Percentiles rank a stretch among this genome's conserved stretches.
These are phyloP conservation scores for Xerus rutilus DNA, from an alignment of 2,797 vertebrate species.

Conservation along the genomic window DNA sequence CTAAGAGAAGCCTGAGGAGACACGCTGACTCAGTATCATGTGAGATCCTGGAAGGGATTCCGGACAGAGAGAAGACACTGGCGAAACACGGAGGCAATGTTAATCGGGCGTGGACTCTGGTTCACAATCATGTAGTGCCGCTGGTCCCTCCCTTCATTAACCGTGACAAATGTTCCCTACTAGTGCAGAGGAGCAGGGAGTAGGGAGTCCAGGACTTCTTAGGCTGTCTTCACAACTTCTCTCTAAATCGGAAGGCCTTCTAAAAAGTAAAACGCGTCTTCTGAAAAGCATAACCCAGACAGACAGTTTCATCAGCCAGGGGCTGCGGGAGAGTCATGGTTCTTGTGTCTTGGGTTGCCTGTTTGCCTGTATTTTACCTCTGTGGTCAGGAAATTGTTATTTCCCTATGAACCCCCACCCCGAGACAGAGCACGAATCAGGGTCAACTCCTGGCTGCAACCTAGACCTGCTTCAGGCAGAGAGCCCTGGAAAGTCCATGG, in stretches of 20 bases:
- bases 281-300: not conserved
- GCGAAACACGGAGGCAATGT: no score
- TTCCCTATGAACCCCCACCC: not conserved
- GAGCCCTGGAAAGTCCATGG: rapidly evolving
- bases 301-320: not conserved
- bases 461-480: not conserved
- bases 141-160: not conserved
- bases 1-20: not conserved
- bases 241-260: not conserved
- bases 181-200: not conserved
- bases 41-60: not conserved
- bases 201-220: not conserved
- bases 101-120: not conserved
- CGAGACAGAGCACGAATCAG: not conserved
- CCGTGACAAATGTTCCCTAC: rapidly evolving
- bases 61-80: not conserved
- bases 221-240: not conserved
- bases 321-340: no score
- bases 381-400: not conserved
- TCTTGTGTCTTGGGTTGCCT: not conserved
- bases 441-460: no score
- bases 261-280: not conserved
- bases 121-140: rapidly evolving
- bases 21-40: rapidly evolving
- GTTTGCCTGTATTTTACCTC: not conserved